Conservation (phyloP, 2,888 invertebrate genomes). For the Xanthia icteritia region DNA sequence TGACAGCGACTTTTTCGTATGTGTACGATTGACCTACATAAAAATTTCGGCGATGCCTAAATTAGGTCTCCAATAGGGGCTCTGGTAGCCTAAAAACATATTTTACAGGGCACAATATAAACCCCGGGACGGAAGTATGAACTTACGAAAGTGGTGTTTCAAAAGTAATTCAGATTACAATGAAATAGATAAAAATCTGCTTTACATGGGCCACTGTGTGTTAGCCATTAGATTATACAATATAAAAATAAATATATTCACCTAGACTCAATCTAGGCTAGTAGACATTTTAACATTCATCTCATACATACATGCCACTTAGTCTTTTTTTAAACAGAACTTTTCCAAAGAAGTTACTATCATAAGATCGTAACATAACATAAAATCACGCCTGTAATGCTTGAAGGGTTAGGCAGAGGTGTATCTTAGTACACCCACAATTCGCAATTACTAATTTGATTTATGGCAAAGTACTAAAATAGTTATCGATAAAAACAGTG, state of each 20-base stretch:
- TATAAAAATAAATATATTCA: slow-evolving; percentile 34
- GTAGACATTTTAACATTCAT: neutral
- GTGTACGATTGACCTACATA: neutral
- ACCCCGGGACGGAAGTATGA: neutral
- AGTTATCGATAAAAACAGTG: neutral
- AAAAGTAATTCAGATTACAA: neutral
- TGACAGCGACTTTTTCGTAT: neutral
- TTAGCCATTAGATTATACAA: slow-evolving; percentile 7
- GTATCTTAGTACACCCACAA: neutral
- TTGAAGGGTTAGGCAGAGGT: too few species aligned
- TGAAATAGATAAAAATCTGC: neutral
- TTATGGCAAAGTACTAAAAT: neutral
- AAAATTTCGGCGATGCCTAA: neutral
- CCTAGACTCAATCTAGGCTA: slow-evolving; percentile 4
- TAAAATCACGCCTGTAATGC: neutral
- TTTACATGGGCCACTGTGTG: neutral
- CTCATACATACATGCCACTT: slow-evolving; percentile 17
- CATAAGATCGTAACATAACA: neutral
- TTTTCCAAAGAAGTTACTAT: neutral
- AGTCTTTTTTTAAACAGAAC: slow-evolving; percentile 6
- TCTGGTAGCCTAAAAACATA: neutral
- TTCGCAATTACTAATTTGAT: neutral
- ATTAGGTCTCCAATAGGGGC: neutral
- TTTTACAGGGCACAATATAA: neutral
- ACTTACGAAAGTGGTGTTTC: neutral